phyloP scores from a whole-genome alignment of 2,797 vertebrate species.

The Pachyuromys duprasi region DNA sequence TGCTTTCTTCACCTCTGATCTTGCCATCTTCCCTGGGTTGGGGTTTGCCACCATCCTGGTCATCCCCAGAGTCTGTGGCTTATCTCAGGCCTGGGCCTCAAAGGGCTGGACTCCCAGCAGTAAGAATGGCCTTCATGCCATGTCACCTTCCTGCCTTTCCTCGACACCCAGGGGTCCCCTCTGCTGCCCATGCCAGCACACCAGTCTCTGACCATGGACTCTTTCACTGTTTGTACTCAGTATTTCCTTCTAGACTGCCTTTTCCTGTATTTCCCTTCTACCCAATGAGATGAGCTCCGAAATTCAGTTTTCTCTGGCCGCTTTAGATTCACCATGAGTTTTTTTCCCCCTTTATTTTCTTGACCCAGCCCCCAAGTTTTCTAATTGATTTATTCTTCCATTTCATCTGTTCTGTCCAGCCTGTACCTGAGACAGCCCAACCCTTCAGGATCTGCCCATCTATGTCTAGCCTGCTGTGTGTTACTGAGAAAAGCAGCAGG shows the following conservation, averaged over 20 bases:
- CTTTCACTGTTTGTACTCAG: neutral
- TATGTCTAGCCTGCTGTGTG: neutral
- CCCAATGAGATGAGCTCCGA: neutral
- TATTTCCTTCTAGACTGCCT: neutral
- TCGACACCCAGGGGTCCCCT: neutral
- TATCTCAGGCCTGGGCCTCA: neutral
- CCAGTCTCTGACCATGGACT: neutral
- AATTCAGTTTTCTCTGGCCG: neutral
- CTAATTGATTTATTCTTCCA: neutral
- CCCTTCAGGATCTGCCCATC: neutral
- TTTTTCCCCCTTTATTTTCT: neutral
- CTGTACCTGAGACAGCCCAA: neutral
- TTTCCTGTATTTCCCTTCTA: neutral
- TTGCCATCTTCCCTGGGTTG: neutral
- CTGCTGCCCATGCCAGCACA: neutral
- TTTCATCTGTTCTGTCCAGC: neutral
- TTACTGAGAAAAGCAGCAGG: neutral
- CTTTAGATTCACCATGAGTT: neutral
- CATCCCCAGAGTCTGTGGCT: neutral
- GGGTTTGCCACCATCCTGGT: neutral
- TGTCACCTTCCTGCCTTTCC: neutral
- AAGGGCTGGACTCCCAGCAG: neutral
- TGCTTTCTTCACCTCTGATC: neutral
- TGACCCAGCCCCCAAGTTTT: neutral
- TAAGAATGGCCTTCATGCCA: neutral